Base-by-base conservation (phyloP, 2,113 vertebrate genomes). In the Lates calcarifer region DNA sequence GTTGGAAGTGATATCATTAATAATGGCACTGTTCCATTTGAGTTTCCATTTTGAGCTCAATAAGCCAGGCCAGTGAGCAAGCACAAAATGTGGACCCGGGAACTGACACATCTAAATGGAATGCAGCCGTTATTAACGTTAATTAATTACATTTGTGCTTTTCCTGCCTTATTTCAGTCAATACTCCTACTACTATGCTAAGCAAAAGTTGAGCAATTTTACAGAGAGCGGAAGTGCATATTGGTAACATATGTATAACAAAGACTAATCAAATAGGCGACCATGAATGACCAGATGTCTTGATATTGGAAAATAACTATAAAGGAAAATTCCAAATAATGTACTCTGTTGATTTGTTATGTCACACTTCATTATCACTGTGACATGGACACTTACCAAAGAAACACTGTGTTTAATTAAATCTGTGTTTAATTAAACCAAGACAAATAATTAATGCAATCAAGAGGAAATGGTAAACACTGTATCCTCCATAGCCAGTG, bases 81-180 rank as follows among this genome's bases (percentile, higher is more conserved):
- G 9, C 5, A n/a, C 47, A 22, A 37, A 39, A 55, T n/a, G 1
- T 45, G 39, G 39, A 57, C 33, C 31, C 2, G 2, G 31, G 55
- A 13, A 41, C 4, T 56, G 35, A 33, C 28, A 64, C 41, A 43
- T 35, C 13, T 60, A 17, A 55, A 66, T 61, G 35, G 56, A 71
- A 53, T 61, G 37, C 20, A 68, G 73, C 72, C 51, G 24, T 56
- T 31, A 47, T 39, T 39, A 18, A 51, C 55, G 29, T 31, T 68
- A 47, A 47, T 37, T 55, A 35, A 41, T 67, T 0, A 26, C 35
- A 62, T 20, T n/a, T 37, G 37, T 63, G 37, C 18, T 22, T 39
- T 77, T 41, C 39, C 31, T 64, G 47, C 31, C 13, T 68, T 68
- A 35, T 33, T 15, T 53, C 28, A 20, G 63, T 35, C 49, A 51